Evolutionary conservation across 2,113 vertebrate genomes (phyloP), one percentile per base, ranked within the genome.

Genomic region (Anarhynchus alexandrinus): DNA sequence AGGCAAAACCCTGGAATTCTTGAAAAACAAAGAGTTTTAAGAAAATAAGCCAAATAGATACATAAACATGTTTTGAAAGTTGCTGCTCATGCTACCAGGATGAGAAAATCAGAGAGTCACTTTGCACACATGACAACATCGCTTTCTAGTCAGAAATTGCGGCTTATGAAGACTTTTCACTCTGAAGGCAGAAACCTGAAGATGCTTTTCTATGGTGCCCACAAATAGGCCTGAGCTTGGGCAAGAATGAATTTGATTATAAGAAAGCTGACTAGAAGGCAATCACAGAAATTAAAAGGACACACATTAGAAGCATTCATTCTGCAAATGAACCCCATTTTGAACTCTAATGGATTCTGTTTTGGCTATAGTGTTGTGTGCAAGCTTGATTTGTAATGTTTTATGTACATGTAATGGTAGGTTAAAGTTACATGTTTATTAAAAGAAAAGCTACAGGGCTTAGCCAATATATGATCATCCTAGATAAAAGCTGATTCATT

Each of bases 401-500:
- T 72, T 43, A 66, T 45, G 54, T 59, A 83, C 86, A 70, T 69
- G 58, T 87, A 94, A 94, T 91, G 65, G 66, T 93, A 90, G 51
- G 90, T 95, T 97, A 93, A 86, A 94, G 74, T 94, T 94, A 82
- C 25, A 78, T 88, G 92, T 97, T 96, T 95, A 91, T 90, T 97
- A 85, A 97, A 97, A 96, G 79, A 96, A 96, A 95, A 88, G 77
- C 89, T 96, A 83, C 62, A 88, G 79, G 49, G 81, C 76, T 95
- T 92, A 93, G 83, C 54, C 88, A 94, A 81, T 96, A 94, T 86
- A 66, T 88, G 93, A 94, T 91, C 65, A 92, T 58, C 78, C 70
- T 59, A 96, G 81, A 95, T 96, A 90, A 93, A 94, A 96, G 69
- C 59, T 97, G 95, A 96, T 96, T 97, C 97, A 96, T 96, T 97